Percentiles rank a stretch among this genome's conserved stretches.
Conservation (phyloP, 1,140 invertebrate species). For the Hylaeus volcanicus region DNA sequence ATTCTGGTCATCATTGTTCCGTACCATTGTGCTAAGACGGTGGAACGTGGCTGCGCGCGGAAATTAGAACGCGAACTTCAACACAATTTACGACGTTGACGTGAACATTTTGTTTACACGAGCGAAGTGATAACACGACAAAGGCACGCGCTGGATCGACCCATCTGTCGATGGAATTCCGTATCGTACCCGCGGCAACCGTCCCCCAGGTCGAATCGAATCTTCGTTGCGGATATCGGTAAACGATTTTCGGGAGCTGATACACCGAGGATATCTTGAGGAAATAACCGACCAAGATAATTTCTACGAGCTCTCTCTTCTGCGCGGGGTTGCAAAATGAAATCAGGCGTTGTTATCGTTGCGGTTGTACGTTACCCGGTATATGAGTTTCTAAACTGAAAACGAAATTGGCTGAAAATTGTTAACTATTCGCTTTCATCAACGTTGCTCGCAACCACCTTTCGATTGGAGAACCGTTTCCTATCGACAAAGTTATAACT, state of each 20-base stretch:
- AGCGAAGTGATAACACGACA: constrained; percentile 21
- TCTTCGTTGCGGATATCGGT: constrained; percentile 44
- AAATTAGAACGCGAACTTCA: constrained; percentile 66
- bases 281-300: constrained; percentile 11
- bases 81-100: constrained; percentile 63
- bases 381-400: too few relatives aligned
- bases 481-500: too few relatives aligned
- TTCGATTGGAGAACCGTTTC: too few relatives aligned
- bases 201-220: constrained; percentile 16
- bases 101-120: constrained; percentile 64
- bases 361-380: too few relatives aligned
- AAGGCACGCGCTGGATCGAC: constrained; percentile 34
- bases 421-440: too few relatives aligned
- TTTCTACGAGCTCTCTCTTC: not conserved
- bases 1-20: too few relatives aligned
- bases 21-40: not conserved
- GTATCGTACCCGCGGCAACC: constrained; percentile 11
- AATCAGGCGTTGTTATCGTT: too few relatives aligned
- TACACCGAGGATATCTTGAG: not conserved
- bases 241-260: constrained; percentile 27
- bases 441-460: too few relatives aligned
- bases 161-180: constrained; percentile 38
- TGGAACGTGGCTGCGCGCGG: constrained; percentile 38
- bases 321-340: not conserved
- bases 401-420: too few relatives aligned